These are phyloP conservation scores for Catostylus mosaicus DNA, from an alignment of 30 jellyfish, hydroid and myxozoan species.

Conservation along the genomic window DNA sequence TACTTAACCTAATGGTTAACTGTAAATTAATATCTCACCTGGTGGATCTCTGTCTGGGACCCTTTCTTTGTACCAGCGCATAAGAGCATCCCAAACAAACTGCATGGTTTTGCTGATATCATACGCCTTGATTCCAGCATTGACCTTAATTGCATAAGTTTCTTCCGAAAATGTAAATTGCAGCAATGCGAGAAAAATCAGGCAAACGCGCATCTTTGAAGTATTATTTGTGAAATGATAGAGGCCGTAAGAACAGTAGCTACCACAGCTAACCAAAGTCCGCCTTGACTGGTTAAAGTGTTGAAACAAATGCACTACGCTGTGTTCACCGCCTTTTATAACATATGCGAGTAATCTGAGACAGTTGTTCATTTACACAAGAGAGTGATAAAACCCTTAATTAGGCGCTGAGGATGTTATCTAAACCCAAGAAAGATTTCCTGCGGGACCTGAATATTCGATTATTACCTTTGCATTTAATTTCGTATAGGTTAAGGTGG, in stretches of 20 bases:
- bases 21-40: no score
- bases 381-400: slow-evolving; percentile 68
- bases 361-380: slow-evolving; percentile 1
- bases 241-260: background rate
- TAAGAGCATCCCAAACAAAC: slow-evolving; percentile 64
- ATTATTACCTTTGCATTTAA: slow-evolving; percentile 8
- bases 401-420: slow-evolving; percentile 50
- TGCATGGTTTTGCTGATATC: slow-evolving; percentile 68
- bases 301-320: background rate
- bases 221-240: background rate
- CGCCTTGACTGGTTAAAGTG: background rate
- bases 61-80: slow-evolving; percentile 60
- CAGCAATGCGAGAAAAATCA: slow-evolving; percentile 1
- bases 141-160: slow-evolving; percentile 29
- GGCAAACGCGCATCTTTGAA: slow-evolving; percentile 12
- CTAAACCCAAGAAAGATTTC: slow-evolving; percentile 45
- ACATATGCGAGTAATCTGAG: slow-evolving; percentile 43
- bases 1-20: no score
- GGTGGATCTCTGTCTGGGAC: slow-evolving; percentile 68
- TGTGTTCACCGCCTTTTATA: slow-evolving; percentile 21
- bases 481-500: background rate
- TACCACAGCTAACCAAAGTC: background rate
- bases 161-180: background rate
- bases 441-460: slow-evolving; percentile 14
- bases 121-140: slow-evolving; percentile 31